phyloP scores from a whole-genome alignment of 2,888 invertebrate species.

The Phyllotreta striolata region DNA sequence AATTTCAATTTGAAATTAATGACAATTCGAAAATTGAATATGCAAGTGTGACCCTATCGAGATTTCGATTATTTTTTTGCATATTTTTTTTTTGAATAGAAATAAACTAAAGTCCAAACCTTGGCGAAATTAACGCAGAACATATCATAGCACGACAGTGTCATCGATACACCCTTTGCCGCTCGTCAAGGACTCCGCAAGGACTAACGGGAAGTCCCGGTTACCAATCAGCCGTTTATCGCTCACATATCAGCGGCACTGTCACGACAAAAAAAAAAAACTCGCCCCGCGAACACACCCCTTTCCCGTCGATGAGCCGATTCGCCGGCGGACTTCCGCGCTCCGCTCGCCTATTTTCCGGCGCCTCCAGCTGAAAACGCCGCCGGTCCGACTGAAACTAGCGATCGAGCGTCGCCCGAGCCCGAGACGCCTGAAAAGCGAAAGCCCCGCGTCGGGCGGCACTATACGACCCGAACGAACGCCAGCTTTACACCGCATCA shows the following conservation, averaged over 20 bases:
- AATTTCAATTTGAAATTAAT: too few relatives aligned
- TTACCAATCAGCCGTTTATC: conserved; percentile 14
- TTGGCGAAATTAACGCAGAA: conserved; percentile 55
- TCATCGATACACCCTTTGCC: conserved; percentile 37
- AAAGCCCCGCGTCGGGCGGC: conserved; percentile 34
- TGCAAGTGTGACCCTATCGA: neutral
- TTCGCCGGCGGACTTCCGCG: conserved; percentile 20
- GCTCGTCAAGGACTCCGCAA: conserved; percentile 10
- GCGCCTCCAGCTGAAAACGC: conserved; percentile 26
- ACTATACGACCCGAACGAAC: conserved; percentile 2
- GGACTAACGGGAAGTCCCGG: conserved; percentile 30
- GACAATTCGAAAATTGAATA: neutral
- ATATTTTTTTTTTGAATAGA: too few relatives aligned
- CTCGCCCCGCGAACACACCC: conserved; percentile 36
- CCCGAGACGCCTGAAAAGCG: conserved; percentile 33
- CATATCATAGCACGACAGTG: conserved; percentile 51
- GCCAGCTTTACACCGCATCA: too few relatives aligned
- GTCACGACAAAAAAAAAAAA: conserved; percentile 10
- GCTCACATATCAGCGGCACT: conserved; percentile 11
- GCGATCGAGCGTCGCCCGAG: conserved; percentile 35
- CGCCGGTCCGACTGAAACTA: conserved; percentile 38
- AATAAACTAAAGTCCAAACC: conserved; percentile 40
- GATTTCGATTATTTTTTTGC: neutral
- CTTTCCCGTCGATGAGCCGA: conserved; percentile 23
- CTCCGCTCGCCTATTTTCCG: conserved; percentile 23